Conservation (phyloP, 2,888 invertebrate genomes). For the Eugnorisma glareosa region DNA sequence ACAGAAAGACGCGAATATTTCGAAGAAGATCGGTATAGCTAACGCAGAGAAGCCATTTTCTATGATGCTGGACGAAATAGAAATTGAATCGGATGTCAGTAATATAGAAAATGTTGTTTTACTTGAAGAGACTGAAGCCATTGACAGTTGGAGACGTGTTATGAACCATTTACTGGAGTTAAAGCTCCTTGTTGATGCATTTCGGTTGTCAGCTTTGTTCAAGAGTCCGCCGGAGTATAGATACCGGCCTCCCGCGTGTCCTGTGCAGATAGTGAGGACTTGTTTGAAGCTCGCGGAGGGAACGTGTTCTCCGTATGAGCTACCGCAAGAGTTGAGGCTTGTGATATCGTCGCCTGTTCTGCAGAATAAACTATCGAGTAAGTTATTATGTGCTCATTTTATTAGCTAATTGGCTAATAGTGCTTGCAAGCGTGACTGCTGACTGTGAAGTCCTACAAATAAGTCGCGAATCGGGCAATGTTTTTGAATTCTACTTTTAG, state of each 20-base stretch:
- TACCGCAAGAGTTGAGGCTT: slow-evolving; percentile 92
- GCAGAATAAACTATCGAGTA: slow-evolving; percentile 83
- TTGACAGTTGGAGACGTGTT: slow-evolving; percentile 86
- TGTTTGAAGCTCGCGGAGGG: slow-evolving; percentile 92
- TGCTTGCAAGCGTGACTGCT: background rate
- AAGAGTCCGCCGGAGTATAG: slow-evolving; percentile 84
- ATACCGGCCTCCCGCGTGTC: slow-evolving; percentile 82
- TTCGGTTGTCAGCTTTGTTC: slow-evolving; percentile 90
- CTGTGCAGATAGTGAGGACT: slow-evolving; percentile 91
- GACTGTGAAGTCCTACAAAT: background rate
- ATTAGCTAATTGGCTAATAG: background rate
- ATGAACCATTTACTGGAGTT: slow-evolving; percentile 90
- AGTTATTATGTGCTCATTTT: slow-evolving; percentile 52
- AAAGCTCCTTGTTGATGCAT: slow-evolving; percentile 91
- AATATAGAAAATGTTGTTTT: slow-evolving; percentile 83
- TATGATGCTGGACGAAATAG: slow-evolving; percentile 83
- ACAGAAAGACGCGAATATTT: slow-evolving; percentile 80
- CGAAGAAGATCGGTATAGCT: slow-evolving; percentile 76
- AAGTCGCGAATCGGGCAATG: background rate
- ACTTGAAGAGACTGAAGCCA: slow-evolving; percentile 82
- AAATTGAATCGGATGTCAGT: slow-evolving; percentile 85
- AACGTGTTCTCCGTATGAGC: slow-evolving; percentile 90
- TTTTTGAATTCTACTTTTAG: background rate
- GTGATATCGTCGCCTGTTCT: slow-evolving; percentile 86
- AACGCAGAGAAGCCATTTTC: slow-evolving; percentile 82